Conservation (phyloP, 2,113 vertebrate species). For the Poicephalus gulielmi region DNA sequence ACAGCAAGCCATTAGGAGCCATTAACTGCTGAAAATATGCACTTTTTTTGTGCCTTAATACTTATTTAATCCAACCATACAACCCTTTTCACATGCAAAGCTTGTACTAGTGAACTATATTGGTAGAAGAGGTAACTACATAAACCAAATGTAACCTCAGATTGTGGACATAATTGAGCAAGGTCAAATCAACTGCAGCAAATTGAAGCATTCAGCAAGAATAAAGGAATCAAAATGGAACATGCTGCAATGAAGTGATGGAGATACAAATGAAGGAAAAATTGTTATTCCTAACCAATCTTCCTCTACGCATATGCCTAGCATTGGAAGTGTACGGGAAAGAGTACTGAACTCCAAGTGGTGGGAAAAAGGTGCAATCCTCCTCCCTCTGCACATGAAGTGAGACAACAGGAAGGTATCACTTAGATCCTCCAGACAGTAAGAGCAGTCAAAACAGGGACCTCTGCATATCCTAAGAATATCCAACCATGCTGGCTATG, state of each 20-base stretch:
- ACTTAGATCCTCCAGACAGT: neutral
- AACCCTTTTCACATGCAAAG: neutral
- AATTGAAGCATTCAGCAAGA: neutral
- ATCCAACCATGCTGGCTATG: neutral
- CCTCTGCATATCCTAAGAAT: neutral
- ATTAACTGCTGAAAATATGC: neutral
- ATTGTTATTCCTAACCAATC: neutral
- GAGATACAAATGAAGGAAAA: neutral
- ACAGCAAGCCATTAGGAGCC: neutral
- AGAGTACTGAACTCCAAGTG: neutral
- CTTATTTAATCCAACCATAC: neutral
- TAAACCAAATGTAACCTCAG: neutral
- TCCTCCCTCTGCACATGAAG: neutral
- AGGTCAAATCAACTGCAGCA: neutral
- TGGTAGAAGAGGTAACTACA: neutral
- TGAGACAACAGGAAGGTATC: neutral
- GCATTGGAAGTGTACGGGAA: neutral
- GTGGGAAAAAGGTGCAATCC: neutral
- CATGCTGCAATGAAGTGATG: neutral
- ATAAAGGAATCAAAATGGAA: neutral
- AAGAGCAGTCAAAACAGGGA: neutral
- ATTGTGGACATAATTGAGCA: neutral
- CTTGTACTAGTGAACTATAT: neutral
- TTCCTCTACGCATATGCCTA: neutral
- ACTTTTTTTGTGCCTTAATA: neutral